These are phyloP conservation scores for Drosophila truncata DNA, from an alignment of 1,140 invertebrate species.

Conservation along the genomic window DNA sequence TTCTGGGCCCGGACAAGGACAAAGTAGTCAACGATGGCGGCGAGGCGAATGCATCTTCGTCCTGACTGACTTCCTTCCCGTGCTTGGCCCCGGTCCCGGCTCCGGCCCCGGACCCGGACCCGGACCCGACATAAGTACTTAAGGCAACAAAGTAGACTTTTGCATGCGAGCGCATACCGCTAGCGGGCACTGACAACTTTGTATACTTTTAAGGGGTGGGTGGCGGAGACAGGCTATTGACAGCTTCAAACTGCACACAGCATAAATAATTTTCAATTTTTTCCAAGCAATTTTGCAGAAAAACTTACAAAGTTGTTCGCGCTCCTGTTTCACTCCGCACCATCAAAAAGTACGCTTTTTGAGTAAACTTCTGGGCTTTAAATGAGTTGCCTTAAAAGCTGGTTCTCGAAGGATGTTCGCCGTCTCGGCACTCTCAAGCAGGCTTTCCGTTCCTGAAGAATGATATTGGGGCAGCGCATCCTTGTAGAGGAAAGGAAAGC, in stretches of 20 bases:
- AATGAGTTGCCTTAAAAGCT: constrained; percentile 67
- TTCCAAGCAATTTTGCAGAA: constrained; percentile 77
- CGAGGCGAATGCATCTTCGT: constrained; percentile 45
- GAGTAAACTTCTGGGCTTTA: constrained; percentile 62
- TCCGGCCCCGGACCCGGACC: not conserved
- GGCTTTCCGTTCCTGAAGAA: constrained; percentile 16
- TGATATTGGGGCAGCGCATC: constrained; percentile 11
- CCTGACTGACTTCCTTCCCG: constrained; percentile 34
- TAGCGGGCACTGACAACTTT: constrained; percentile 68
- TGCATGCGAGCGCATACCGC: constrained; percentile 81
- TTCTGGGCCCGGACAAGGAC: constrained; percentile 40
- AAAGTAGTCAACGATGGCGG: constrained; percentile 52
- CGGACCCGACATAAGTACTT: constrained; percentile 76
- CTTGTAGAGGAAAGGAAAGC: constrained; percentile 19
- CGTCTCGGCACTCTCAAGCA: constrained; percentile 11
- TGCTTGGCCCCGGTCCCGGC: not conserved
- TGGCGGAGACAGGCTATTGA: constrained; percentile 59
- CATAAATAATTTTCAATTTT: constrained; percentile 83
- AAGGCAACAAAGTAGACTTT: constrained; percentile 82
- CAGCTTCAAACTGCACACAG: constrained; percentile 74
- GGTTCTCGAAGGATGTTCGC: not conserved
- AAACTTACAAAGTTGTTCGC: constrained; percentile 72
- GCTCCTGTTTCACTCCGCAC: constrained; percentile 30
- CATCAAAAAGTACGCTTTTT: constrained; percentile 36
- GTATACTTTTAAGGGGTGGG: constrained; percentile 47